These are phyloP conservation scores for Anthopleura xanthogrammica DNA, from an alignment of 92 coral and sea anemone species.

Conservation along the genomic window DNA sequence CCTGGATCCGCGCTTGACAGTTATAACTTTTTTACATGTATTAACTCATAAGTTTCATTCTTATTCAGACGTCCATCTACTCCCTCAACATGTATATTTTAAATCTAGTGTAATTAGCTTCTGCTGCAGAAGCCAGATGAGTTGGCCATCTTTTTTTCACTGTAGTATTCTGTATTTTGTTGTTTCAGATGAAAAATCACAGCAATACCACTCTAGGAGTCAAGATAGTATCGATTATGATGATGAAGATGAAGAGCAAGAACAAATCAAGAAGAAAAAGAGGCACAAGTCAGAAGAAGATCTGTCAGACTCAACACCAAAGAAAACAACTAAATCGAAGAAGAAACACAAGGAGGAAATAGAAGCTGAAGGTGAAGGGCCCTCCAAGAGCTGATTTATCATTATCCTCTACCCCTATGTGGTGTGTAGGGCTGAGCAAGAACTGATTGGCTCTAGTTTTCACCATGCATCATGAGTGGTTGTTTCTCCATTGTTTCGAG, in stretches of 20 bases:
- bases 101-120: no score
- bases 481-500: no score
- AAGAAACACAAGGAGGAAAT: conserved; percentile 26
- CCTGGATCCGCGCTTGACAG: no score
- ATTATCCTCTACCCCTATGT: no score
- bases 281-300: conserved; percentile 73
- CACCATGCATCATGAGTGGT: no score
- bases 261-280: conserved; percentile 66
- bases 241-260: conserved; percentile 59
- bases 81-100: no score
- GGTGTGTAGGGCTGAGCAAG: no score
- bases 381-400: background rate
- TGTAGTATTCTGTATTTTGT: background rate
- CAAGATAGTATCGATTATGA: conserved; percentile 70
- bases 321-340: conserved; percentile 37
- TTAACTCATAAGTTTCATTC: no score
- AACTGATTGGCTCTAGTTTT: no score
- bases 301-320: conserved; percentile 27
- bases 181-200: conserved; percentile 55
- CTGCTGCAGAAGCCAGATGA: no score
- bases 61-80: no score
- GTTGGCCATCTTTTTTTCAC: background rate
- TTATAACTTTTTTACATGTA: no score
- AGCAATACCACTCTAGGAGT: conserved; percentile 62
- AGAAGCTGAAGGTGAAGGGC: conserved; percentile 13